Conservation (phyloP, 2,888 invertebrate species). For the Pachydiplax longipennis region DNA sequence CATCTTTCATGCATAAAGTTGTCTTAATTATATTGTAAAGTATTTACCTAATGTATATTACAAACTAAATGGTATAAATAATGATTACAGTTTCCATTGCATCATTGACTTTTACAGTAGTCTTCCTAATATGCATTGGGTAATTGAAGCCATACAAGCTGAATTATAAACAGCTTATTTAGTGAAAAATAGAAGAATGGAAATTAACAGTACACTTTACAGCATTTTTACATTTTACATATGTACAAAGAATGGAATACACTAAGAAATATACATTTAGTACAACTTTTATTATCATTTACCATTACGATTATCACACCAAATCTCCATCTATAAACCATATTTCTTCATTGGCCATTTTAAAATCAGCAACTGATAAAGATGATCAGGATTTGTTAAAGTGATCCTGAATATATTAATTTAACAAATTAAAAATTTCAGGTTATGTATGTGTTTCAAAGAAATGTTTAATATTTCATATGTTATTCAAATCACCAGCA, state of each 20-base stretch:
- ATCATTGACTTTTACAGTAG: neutral
- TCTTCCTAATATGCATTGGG: neutral
- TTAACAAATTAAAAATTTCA: no score
- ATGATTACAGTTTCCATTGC: neutral
- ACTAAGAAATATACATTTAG: neutral
- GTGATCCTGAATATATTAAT: no score
- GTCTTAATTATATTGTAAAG: no score
- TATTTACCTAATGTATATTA: no score
- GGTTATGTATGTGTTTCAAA: no score
- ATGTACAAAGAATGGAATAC: neutral
- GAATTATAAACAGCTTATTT: neutral
- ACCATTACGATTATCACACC: neutral
- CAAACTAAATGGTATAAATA: neutral
- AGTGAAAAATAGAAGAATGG: neutral
- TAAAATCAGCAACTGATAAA: no score
- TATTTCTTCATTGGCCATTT: no score
- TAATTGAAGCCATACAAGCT: neutral
- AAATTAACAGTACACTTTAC: neutral
- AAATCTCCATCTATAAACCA: neutral
- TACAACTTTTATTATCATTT: neutral
- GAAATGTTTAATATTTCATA: no score
- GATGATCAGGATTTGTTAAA: no score
- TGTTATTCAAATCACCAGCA: no score
- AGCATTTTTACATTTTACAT: neutral
- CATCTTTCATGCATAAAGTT: no score